These are phyloP conservation scores for Sylvia atricapilla DNA, from an alignment of 2,113 vertebrate genomes.

Conservation along the genomic window DNA sequence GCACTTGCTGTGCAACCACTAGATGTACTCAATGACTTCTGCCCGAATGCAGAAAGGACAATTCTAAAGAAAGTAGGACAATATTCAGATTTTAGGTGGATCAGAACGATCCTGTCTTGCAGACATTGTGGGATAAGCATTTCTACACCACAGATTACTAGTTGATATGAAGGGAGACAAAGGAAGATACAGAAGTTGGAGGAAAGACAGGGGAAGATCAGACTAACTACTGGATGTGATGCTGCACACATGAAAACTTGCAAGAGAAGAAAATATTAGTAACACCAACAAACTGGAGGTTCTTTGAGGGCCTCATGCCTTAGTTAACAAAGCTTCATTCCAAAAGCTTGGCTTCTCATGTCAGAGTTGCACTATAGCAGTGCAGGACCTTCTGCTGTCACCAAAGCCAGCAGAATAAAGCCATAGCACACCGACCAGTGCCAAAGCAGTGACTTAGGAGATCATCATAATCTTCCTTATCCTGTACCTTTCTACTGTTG, in stretches of 20 bases:
- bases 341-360: background rate
- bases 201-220: background rate
- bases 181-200: background rate
- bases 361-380: background rate
- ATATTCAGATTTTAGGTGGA: background rate
- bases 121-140: background rate
- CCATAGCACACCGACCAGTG: background rate
- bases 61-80: background rate
- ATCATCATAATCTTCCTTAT: constrained; percentile 37
- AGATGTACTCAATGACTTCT: background rate
- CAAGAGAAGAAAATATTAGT: background rate
- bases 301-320: background rate
- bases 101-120: background rate
- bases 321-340: background rate
- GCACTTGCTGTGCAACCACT: background rate
- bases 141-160: background rate
- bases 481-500: background rate
- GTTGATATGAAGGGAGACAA: background rate
- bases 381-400: background rate
- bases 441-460: constrained; percentile 30
- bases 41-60: background rate
- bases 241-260: background rate
- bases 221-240: background rate
- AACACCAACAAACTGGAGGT: background rate
- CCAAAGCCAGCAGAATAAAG: background rate